Conservation (phyloP, 2,888 invertebrate genomes). For the Phengaris alcon region DNA sequence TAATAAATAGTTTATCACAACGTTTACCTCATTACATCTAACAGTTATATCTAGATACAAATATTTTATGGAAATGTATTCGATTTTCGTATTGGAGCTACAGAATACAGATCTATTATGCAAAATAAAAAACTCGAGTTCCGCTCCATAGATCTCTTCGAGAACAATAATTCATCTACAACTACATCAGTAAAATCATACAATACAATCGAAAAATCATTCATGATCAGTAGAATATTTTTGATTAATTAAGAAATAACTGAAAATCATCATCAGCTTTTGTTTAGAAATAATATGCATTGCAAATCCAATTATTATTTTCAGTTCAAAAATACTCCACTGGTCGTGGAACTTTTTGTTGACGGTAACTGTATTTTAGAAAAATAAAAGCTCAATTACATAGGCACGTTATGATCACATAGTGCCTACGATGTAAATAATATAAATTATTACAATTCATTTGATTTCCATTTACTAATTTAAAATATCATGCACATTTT, state of each 20-base stretch:
- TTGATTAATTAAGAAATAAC: too few species aligned
- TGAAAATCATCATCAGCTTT: too few species aligned
- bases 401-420: neutral
- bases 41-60: conserved; percentile 1
- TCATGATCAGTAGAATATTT: neutral
- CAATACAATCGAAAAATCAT: neutral
- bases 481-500: neutral
- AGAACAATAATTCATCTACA: neutral
- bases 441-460: conserved; percentile 4
- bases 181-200: neutral
- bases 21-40: conserved; percentile 16
- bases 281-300: neutral
- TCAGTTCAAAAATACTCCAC: neutral
- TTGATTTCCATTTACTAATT: conserved; percentile 1
- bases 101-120: neutral
- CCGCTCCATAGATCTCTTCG: neutral
- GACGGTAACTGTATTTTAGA: neutral
- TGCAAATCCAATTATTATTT: neutral
- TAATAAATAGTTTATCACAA: conserved; percentile 28
- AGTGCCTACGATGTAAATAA: neutral
- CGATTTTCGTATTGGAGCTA: neutral
- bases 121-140: neutral
- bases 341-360: neutral
- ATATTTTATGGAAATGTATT: neutral
- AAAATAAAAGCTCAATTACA: neutral